Conservation (phyloP, 1,140 invertebrate species). For the Brachionus koreanus region DNA sequence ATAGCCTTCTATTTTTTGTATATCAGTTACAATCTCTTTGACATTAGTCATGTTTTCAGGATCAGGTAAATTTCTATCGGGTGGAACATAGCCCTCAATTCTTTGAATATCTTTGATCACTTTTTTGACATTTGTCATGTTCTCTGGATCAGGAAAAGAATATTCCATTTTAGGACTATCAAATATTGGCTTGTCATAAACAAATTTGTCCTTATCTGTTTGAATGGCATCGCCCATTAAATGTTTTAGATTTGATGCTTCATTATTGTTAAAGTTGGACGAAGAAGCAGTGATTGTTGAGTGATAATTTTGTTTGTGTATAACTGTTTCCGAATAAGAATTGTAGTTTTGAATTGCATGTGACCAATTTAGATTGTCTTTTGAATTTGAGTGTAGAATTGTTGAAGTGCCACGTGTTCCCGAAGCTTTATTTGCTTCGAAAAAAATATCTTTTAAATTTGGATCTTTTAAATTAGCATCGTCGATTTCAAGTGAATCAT, state of each 20-base stretch:
- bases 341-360: constrained; percentile 9
- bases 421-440: background rate
- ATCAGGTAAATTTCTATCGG: background rate
- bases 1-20: background rate
- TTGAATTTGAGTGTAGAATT: background rate
- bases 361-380: constrained; percentile 2
- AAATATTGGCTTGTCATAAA: background rate
- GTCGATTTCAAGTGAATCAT: background rate
- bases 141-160: background rate
- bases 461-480: background rate
- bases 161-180: background rate
- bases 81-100: background rate
- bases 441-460: constrained; percentile 7
- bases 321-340: background rate
- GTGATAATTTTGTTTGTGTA: constrained; percentile 9
- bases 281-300: background rate
- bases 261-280: background rate
- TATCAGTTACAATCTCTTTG: background rate
- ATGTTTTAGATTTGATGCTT: constrained; percentile 17
- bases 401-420: background rate
- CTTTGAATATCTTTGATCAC: background rate
- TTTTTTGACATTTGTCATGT: constrained; percentile 2
- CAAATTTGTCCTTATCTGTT: background rate
- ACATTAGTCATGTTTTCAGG: background rate
- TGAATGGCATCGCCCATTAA: background rate